Evolutionary conservation across 2,113 vertebrate species (phyloP).

Genomic region (human (Homo sapiens)): GRCh38 chr12:78951501-78952000

Average conservation of each 20-base stretch:
- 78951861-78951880: slow-evolving; percentile 35
- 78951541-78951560: neutral
- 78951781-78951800: neutral
- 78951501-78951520: neutral
- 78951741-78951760: neutral
- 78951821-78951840: neutral
- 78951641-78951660: neutral
- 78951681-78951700: neutral
- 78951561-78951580: neutral
- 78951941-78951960: slow-evolving; percentile 70
- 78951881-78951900: slow-evolving; percentile 20
- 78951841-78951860: neutral
- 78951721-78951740: neutral
- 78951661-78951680: neutral
- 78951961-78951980: slow-evolving; percentile 70
- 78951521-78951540: neutral
- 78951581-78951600: neutral
- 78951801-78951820: neutral
- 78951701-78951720: neutral
- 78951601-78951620: neutral
- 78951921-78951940: slow-evolving; percentile 66
- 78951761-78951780: slow-evolving; percentile 3
- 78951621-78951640: neutral
- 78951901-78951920: slow-evolving; percentile 70
- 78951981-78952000: slow-evolving; percentile 72